A percentile compares a stretch with the other conserved stretches of the same genome.
phyloP scores from a whole-genome alignment of 2,113 vertebrate species.

The Psilopsiagon aurifrons region DNA sequence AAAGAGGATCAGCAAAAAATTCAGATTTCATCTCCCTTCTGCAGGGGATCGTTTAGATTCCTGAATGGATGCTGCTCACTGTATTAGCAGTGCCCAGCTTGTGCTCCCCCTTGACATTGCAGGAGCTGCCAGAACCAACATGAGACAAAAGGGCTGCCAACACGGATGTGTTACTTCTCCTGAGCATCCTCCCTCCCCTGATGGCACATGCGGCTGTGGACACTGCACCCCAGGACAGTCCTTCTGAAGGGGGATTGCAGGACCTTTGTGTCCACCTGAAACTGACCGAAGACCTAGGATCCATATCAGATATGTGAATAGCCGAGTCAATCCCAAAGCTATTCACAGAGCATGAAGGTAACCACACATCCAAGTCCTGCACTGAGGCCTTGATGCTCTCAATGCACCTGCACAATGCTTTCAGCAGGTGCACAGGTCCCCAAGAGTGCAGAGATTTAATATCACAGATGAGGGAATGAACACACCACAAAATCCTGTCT shows the following conservation, averaged over 20 bases:
- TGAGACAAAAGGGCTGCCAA: background rate
- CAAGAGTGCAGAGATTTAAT: rapidly evolving
- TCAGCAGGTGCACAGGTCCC: rapidly evolving
- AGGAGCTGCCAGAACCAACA: background rate
- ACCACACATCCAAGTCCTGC: rapidly evolving
- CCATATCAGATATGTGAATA: rapidly evolving
- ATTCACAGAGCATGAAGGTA: rapidly evolving
- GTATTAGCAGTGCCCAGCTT: rapidly evolving
- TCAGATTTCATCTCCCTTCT: background rate
- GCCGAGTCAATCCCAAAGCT: rapidly evolving
- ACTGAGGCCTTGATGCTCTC: rapidly evolving
- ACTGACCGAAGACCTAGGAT: rapidly evolving
- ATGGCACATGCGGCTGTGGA: rapidly evolving
- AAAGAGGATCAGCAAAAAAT: too few species aligned
- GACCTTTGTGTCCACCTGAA: rapidly evolving
- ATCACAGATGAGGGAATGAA: rapidly evolving
- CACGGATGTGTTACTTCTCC: rapidly evolving
- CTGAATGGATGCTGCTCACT: background rate
- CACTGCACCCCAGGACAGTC: too few species aligned
- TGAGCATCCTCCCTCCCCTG: background rate
- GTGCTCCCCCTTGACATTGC: rapidly evolving
- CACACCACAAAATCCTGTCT: rapidly evolving
- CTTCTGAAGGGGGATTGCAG: rapidly evolving
- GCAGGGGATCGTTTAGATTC: rapidly evolving
- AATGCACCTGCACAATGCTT: rapidly evolving